Conservation (phyloP, 64 coral and sea anemone genomes). For the Stichodactyla mertensii region DNA sequence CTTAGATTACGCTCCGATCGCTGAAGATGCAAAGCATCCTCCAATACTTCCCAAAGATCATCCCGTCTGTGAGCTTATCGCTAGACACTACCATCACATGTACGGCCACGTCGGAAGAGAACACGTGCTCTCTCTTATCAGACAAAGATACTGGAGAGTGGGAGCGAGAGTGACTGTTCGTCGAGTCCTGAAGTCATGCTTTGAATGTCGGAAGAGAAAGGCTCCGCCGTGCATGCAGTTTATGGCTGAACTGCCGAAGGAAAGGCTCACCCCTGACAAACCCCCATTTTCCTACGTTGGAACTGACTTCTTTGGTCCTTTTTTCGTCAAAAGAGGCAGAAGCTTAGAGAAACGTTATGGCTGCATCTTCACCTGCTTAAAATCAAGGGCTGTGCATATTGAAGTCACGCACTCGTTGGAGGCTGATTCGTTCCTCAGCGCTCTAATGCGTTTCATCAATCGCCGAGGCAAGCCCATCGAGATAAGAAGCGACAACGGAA, state of each 20-base stretch:
- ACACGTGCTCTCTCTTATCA: constrained; percentile 5
- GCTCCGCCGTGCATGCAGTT: neutral
- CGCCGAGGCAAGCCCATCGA: neutral
- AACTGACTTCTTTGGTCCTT: constrained; percentile 40
- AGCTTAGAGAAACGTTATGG: constrained; percentile 34
- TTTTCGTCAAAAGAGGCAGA: constrained; percentile 4
- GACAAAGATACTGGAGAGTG: constrained; percentile 32
- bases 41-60: no score
- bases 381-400: neutral
- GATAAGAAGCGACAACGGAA: constrained; percentile 34
- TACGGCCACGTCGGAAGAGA: constrained; percentile 31
- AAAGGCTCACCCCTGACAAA: neutral
- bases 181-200: neutral
- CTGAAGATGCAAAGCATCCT: no score
- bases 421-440: constrained; percentile 32
- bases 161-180: neutral
- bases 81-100: constrained; percentile 31
- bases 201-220: constrained; percentile 8
- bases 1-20: no score
- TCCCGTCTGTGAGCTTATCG: constrained; percentile 25
- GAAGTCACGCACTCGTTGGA: neutral
- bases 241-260: constrained; percentile 24
- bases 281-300: constrained; percentile 31
- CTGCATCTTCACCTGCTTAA: constrained; percentile 37
- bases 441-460: constrained; percentile 21